Evolutionary conservation across 2,888 invertebrate genomes (phyloP), one percentile per base, ranked within the genome.

Genomic region (Dichetophora obliterata): DNA sequence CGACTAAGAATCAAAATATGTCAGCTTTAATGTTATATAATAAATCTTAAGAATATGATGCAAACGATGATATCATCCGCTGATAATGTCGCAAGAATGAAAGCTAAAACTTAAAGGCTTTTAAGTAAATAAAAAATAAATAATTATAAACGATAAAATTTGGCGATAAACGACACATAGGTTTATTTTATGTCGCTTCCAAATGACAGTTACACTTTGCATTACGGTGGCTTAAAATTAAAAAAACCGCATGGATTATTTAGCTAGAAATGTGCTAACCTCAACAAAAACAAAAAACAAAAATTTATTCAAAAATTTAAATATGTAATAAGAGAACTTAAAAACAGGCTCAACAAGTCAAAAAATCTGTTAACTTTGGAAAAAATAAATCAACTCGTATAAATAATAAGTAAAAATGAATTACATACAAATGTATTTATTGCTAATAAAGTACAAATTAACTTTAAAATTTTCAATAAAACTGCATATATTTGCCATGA

Each of bases 11-110:
- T n/a, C n/a, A n/a, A 57, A 57, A 19, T 22, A 57, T 57, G 19
- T 24, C 57, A 57, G 22, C 24, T 57, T 22, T 57, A 57, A 22
- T 70, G n/a, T 57, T 31, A 22, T 22, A 48, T 8, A 19, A 43
- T 34, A 63, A 63, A 43, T 9, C 3, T 48, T 16, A 50, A 22
- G 43, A 83, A 82, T 82, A 81, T 86, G 86, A 85, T 84, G 86
- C 85, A 85, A 86, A 84, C 85, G 85, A 85, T 85, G 86, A 85
- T 85, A 82, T 85, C 85, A 85, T 85, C 85, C 59, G 70, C 78
- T 48, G 50, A 50, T 54, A 57, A 61, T 37, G 57, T 70, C 54
- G 24, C 37, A 31, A 31, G 48, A 74, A 76, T 48, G 27, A 31
- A 72, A 61, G 11, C 19, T 14, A 16, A 71, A 37, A 68, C 68